Conservation (phyloP, 2,113 vertebrate genomes). For the Solea senegalensis region DNA sequence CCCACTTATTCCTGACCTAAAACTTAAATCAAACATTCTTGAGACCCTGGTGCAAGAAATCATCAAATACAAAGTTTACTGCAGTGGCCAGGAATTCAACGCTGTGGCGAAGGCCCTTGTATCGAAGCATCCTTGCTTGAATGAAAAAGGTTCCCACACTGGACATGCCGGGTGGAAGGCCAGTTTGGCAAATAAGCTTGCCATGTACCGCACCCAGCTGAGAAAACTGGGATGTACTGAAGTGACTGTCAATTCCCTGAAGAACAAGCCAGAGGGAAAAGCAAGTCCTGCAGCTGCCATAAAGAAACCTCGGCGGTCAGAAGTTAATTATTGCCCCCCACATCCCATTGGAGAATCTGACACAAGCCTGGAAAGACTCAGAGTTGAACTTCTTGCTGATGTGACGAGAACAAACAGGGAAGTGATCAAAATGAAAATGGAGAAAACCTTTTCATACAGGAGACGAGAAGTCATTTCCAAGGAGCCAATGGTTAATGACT, state of each 20-base stretch:
- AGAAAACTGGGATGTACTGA: neutral
- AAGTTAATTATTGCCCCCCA: neutral
- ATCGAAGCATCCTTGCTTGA: neutral
- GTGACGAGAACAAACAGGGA: neutral
- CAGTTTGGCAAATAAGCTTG: neutral
- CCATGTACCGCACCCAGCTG: neutral
- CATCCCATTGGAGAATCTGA: neutral
- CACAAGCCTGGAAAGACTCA: neutral
- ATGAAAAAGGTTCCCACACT: neutral
- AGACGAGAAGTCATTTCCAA: neutral
- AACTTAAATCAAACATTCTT: neutral
- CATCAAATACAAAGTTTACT: neutral
- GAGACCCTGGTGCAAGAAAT: neutral
- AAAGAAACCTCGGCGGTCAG: neutral
- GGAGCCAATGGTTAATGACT: neutral
- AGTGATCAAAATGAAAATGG: too few relatives aligned
- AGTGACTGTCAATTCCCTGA: neutral
- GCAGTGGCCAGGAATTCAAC: neutral
- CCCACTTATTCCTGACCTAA: neutral
- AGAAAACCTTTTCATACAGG: neutral
- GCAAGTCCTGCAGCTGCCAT: neutral
- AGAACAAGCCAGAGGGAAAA: neutral
- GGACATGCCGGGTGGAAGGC: neutral
- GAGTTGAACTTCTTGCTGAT: neutral
- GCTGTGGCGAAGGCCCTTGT: neutral